Percentiles rank a stretch among this genome's conserved stretches.
Conservation (phyloP, 2,113 vertebrate genomes). For the Rostratula benghalensis region DNA sequence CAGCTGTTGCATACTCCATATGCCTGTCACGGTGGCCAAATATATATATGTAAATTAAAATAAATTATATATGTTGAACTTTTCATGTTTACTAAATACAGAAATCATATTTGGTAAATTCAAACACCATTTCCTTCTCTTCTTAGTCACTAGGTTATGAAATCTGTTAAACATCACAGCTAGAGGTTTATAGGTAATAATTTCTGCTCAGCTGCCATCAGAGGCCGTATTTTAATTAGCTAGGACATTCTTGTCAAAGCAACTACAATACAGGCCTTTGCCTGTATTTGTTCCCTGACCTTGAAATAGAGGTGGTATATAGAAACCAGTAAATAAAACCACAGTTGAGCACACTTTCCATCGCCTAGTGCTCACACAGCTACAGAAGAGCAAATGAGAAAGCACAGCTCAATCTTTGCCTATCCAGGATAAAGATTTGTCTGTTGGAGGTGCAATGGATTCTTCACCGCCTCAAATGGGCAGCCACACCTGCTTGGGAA, state of each 20-base stretch:
- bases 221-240: constrained; percentile 2
- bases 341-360: not conserved
- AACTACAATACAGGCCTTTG: not conserved
- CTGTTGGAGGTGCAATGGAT: not conserved
- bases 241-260: not conserved
- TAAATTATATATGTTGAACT: not conserved
- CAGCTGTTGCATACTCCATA: not conserved
- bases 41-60: not conserved
- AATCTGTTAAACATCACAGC: not conserved
- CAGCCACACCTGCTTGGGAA: not conserved
- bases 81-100: not conserved
- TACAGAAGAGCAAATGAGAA: not conserved
- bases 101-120: not conserved
- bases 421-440: not conserved
- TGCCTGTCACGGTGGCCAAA: not conserved
- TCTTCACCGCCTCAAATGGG: not conserved
- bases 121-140: constrained; percentile 1
- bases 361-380: not conserved
- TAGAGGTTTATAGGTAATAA: not conserved
- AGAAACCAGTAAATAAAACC: not conserved
- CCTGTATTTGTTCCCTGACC: not conserved
- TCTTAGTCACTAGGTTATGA: constrained; percentile 18
- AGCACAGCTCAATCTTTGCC: not conserved
- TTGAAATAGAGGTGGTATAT: not conserved
- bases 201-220: not conserved